These are phyloP conservation scores for Pithys albifrons DNA, from an alignment of 2,113 vertebrate species.

Conservation along the genomic window DNA sequence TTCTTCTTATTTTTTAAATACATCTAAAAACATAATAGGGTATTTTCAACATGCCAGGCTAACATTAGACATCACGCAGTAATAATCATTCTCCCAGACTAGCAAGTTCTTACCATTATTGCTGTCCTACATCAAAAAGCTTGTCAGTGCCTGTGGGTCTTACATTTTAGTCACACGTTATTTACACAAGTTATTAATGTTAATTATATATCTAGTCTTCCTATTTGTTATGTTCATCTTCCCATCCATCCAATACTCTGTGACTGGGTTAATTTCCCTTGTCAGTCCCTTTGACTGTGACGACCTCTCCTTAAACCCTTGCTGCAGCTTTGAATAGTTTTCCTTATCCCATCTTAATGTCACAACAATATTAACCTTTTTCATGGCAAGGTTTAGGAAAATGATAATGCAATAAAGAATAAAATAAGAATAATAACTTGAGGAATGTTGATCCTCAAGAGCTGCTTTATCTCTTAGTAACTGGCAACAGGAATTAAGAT, in stretches of 20 bases:
- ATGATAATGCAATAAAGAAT: slow-evolving; percentile 3
- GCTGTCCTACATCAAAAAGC: not conserved
- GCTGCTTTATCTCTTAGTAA: slow-evolving; percentile 29
- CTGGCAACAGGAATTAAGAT: slow-evolving; percentile 10
- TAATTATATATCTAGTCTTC: not conserved
- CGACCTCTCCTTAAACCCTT: not conserved
- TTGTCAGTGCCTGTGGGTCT: not conserved
- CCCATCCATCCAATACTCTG: not conserved
- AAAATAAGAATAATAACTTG: slow-evolving; percentile 8
- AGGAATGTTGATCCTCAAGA: slow-evolving; percentile 28
- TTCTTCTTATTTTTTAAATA: not conserved
- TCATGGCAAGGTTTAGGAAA: not conserved
- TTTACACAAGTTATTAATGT: slow-evolving; percentile 18
- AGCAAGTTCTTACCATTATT: not conserved
- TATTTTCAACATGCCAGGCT: not conserved
- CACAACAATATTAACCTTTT: slow-evolving; percentile 1
- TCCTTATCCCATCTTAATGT: not conserved
- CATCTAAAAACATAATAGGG: not conserved
- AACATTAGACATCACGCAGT: not conserved
- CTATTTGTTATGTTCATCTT: not conserved
- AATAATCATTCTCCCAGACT: not conserved
- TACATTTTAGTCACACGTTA: not conserved
- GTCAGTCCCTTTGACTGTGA: not conserved
- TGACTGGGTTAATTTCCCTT: not conserved
- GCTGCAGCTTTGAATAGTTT: not conserved